phyloP scores from a whole-genome alignment of 1,140 invertebrate species.

The Calycopis cecrops region DNA sequence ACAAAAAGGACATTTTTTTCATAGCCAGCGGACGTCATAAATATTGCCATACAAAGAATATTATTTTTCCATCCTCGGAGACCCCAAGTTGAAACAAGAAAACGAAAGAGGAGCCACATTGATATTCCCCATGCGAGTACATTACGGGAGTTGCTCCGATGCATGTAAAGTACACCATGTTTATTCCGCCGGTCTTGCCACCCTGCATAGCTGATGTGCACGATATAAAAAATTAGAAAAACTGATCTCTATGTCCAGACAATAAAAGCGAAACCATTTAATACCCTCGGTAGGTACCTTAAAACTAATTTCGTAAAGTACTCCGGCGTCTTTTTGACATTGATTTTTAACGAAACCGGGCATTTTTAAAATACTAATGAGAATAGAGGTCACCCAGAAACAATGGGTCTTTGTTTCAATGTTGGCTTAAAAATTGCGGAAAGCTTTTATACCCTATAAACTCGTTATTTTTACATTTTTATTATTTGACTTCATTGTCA shows the following conservation, averaged over 20 bases:
- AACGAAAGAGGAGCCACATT: conserved; percentile 55
- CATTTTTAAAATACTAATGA: conserved; percentile 37
- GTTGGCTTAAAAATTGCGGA: neutral
- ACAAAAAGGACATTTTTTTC: neutral
- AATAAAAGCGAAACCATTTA: conserved; percentile 28
- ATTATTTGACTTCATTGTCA: too few relatives aligned
- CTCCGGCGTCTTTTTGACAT: conserved; percentile 58
- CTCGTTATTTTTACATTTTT: too few relatives aligned
- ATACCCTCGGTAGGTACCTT: conserved; percentile 25
- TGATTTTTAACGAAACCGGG: conserved; percentile 47
- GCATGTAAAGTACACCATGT: conserved; percentile 69
- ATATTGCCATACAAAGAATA: conserved; percentile 26
- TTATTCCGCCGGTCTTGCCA: conserved; percentile 63
- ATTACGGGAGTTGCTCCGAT: conserved; percentile 67
- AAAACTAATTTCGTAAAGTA: conserved; percentile 39
- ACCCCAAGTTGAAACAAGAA: conserved; percentile 31
- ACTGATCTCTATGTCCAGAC: conserved; percentile 23
- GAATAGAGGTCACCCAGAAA: conserved; percentile 5
- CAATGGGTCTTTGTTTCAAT: neutral
- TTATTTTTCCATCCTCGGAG: conserved; percentile 23
- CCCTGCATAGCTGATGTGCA: conserved; percentile 61
- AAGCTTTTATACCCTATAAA: neutral
- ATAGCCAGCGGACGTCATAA: conserved; percentile 29
- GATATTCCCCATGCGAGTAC: conserved; percentile 61
- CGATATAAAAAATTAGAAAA: conserved; percentile 20